Evolutionary conservation across 2,113 vertebrate species (phyloP).

Genomic region (Calyptommatus sinebrachiatus): DNA sequence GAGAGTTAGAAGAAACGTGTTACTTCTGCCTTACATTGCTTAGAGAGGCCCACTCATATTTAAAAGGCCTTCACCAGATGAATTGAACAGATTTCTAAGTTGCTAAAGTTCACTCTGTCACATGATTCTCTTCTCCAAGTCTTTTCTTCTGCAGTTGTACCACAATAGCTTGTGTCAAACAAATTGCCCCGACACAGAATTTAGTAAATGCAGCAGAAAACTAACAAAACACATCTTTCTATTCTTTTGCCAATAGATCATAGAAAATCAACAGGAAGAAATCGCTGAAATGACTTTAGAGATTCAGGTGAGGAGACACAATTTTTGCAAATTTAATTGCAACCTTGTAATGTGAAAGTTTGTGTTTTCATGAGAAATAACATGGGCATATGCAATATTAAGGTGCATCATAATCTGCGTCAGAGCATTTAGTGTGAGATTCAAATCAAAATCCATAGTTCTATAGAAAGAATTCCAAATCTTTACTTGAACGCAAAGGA

Average conservation of each 20-base stretch:
- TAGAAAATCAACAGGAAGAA: slow-evolving; percentile 84
- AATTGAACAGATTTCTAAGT: not conserved
- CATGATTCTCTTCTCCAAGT: not conserved
- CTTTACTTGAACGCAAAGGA: not conserved
- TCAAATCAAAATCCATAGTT: not conserved
- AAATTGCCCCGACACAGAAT: not conserved
- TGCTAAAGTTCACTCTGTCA: not conserved
- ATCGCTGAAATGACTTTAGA: slow-evolving; percentile 82
- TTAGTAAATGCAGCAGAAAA: not conserved
- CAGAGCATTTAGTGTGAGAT: no score
- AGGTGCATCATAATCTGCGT: not conserved
- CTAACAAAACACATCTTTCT: slow-evolving; percentile 31
- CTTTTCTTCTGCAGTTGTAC: not conserved
- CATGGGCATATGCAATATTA: not conserved
- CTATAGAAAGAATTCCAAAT: not conserved
- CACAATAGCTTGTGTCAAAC: not conserved
- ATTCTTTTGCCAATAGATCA: slow-evolving; percentile 75
- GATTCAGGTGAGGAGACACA: slow-evolving; percentile 72
- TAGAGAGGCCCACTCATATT: no score
- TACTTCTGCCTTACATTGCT: not conserved
- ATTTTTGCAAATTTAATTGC: not conserved
- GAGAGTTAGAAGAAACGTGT: no score
- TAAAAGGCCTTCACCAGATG: no score
- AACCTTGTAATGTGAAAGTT: slow-evolving; percentile 10
- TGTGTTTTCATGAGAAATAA: not conserved